Percentiles rank a stretch among this genome's conserved stretches.
These are phyloP conservation scores for Sinonovacula constricta DNA, from an alignment of 1,140 invertebrate species.

Conservation along the genomic window DNA sequence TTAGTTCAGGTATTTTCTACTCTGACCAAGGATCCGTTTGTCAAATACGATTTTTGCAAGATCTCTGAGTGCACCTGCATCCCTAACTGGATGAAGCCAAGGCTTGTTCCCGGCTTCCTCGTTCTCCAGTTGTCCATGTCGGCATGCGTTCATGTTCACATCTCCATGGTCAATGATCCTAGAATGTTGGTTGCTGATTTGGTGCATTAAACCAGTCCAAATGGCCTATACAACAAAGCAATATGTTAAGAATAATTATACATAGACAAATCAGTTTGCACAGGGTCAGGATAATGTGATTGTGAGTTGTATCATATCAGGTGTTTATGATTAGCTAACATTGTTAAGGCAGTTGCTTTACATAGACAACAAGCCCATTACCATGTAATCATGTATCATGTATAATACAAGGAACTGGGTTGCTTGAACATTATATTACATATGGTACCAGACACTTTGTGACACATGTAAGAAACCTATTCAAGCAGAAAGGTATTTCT, in stretches of 20 bases:
- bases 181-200: conserved; percentile 14
- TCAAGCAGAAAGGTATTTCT: no score
- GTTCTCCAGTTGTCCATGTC: conserved; percentile 3
- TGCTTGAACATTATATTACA: no score
- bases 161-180: conserved; percentile 14
- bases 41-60: conserved; percentile 4
- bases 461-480: no score
- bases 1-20: conserved; percentile 3
- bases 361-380: conserved; percentile 1
- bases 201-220: conserved; percentile 13
- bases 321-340: neutral
- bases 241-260: neutral
- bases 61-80: neutral
- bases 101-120: conserved; percentile 11
- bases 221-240: conserved; percentile 8
- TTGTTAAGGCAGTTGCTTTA: conserved; percentile 7
- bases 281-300: conserved; percentile 7
- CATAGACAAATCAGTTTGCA: neutral
- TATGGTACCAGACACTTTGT: no score
- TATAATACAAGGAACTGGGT: no score
- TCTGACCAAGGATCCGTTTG: neutral
- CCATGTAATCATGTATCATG: neutral
- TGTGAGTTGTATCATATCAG: no score
- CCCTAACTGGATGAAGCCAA: no score
- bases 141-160: neutral